Evolutionary conservation across 2,797 vertebrate genomes (phyloP), one percentile per base, ranked within the genome.

Genomic region (Streptopelia turtur): DNA sequence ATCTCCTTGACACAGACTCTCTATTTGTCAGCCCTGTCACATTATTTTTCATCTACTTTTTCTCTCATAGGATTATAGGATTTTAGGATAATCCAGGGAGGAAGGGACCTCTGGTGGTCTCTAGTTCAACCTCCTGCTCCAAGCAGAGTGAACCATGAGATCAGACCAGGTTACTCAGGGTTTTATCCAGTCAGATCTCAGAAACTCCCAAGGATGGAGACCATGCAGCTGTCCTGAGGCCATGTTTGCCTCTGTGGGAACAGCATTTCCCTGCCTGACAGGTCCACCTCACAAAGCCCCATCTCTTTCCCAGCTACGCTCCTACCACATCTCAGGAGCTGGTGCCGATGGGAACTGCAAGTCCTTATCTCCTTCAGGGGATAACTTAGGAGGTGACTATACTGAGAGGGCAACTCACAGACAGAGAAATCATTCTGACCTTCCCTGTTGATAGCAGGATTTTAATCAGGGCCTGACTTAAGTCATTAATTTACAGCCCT

Each of bases 391-490:
- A 89, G 33, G 45, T 84, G 39, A 53, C 11, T 41, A 31, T 35
- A 23, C 35, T 57, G 59, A 72, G 47, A 82, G 21, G 37, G 16
- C 18, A 87, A 24, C 37, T 88, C 45, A 83, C n/a, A 64, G 77
- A 49, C 30, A 89, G 49, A 56, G 43, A 91, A 77, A 89, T 74
- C 49, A 63, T 22, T 90, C 55, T 11, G 24, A 39, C 63, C 16
- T 86, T 76, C 49, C 52, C 35, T 6, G 5, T 24, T 52, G 52
- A 90, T 37, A 79, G 85, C 30, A 82, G 41, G 77, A 84, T 83
- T 95, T 96, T 95, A 84, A 84, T 90, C 77, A 87, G 25, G 16
- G 50, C 23, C 47, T 66, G 50, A 83, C 39, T 81, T 49, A 88
- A 89, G 76, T 76, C 9, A 76, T 74, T 88, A 82, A 82, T 94